These are phyloP conservation scores for Diabrotica balteata DNA, from an alignment of 2,888 invertebrate genomes.

Conservation along the genomic window DNA sequence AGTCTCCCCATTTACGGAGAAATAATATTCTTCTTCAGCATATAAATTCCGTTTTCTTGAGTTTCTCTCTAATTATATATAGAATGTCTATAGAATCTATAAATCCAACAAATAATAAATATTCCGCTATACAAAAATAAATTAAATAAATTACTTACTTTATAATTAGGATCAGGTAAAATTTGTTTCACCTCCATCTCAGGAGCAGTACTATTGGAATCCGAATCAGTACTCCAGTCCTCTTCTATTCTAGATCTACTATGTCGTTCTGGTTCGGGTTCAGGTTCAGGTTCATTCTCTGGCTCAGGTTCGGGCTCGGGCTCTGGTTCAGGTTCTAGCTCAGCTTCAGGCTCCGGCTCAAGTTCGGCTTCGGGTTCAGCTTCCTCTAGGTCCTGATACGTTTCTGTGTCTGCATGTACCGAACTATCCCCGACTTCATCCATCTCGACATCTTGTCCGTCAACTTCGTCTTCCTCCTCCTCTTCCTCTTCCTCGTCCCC, in stretches of 20 bases:
- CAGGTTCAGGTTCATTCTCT: slow-evolving; percentile 9
- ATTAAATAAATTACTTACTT: slow-evolving; percentile 2
- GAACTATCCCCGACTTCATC: not conserved
- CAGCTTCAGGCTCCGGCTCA: slow-evolving; percentile 22
- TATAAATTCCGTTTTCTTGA: too few species aligned
- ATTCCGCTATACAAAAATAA: too few species aligned
- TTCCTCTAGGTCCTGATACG: slow-evolving; percentile 1
- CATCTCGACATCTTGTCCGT: slow-evolving; percentile 3
- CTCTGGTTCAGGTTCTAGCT: slow-evolving; percentile 7
- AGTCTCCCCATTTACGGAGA: too few species aligned
- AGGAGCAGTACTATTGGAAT: slow-evolving; percentile 51
- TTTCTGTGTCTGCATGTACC: slow-evolving; percentile 16
- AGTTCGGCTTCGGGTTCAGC: slow-evolving; percentile 10
- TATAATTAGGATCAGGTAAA: slow-evolving; percentile 38
- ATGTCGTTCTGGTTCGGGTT: slow-evolving; percentile 28
- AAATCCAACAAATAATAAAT: too few species aligned
- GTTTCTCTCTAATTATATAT: too few species aligned
- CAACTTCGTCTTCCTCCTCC: slow-evolving; percentile 26
- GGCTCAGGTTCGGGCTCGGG: slow-evolving; percentile 18
- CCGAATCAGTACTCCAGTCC: slow-evolving; percentile 52
- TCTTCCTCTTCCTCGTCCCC: slow-evolving; percentile 29
- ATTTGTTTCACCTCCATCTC: slow-evolving; percentile 49
- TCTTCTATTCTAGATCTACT: slow-evolving; percentile 40
- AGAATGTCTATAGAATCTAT: too few species aligned
- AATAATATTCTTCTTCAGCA: too few species aligned